These are phyloP conservation scores for Coccyzus lansbergi DNA, from an alignment of 2,797 vertebrate genomes.

Conservation along the genomic window DNA sequence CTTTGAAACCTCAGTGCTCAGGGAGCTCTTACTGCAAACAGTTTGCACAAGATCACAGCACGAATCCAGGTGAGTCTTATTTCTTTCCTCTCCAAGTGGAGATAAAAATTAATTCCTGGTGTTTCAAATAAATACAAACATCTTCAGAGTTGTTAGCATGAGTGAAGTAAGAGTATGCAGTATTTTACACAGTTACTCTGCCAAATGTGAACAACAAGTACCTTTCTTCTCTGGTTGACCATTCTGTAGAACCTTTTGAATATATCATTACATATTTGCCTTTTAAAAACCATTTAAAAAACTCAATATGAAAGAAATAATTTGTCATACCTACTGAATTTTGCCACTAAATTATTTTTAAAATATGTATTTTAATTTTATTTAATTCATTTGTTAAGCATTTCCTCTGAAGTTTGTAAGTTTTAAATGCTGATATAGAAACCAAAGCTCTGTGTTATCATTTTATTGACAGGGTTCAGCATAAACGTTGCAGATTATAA, in stretches of 20 bases:
- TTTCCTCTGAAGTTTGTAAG: background rate
- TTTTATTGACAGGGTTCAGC: background rate
- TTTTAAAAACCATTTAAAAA: background rate
- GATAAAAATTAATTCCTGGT: background rate
- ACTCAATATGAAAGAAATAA: background rate
- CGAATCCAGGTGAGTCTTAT: background rate
- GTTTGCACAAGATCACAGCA: conserved; percentile 17
- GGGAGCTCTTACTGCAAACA: conserved; percentile 31
- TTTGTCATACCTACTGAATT: background rate
- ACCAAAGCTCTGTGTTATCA: background rate
- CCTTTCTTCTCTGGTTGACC: background rate
- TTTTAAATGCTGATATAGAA: conserved; percentile 13
- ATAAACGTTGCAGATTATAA: background rate
- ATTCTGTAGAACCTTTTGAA: background rate
- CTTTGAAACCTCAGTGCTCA: conserved; percentile 45
- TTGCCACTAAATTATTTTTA: conserved; percentile 15
- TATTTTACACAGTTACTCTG: conserved; percentile 64
- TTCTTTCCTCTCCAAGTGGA: background rate
- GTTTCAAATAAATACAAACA: conserved; percentile 35
- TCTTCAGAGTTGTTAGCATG: conserved; percentile 20
- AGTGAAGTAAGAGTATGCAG: conserved; percentile 49
- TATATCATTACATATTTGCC: background rate
- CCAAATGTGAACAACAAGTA: conserved; percentile 45
- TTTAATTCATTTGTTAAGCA: background rate
- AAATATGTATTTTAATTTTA: background rate